A percentile compares a stretch with the other conserved stretches of the same genome.
These are phyloP conservation scores for Sinocyclocheilus grahami DNA, from an alignment of 2,113 vertebrate species.

Conservation along the genomic window DNA sequence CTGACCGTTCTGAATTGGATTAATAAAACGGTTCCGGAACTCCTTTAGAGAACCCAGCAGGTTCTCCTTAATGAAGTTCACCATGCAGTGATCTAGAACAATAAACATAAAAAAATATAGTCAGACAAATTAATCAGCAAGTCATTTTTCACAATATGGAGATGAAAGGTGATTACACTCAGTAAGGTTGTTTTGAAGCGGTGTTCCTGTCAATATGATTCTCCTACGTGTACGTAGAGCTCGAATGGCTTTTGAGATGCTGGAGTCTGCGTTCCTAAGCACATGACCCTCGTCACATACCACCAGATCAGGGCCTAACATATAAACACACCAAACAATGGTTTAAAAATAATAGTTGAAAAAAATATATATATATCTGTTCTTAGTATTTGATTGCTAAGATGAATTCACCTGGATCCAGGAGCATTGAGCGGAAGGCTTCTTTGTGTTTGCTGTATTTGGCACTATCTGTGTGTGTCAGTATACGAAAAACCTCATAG, in stretches of 20 bases:
- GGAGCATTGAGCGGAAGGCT: conserved; percentile 81
- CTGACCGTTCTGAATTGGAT: conserved; percentile 96
- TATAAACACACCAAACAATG: neutral
- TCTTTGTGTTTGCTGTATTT: conserved; percentile 79
- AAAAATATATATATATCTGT: neutral
- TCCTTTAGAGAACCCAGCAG: conserved; percentile 91
- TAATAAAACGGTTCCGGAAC: conserved; percentile 96
- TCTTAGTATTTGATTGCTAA: neutral
- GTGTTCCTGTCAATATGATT: conserved; percentile 93
- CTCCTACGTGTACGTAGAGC: conserved; percentile 87
- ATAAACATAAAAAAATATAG: neutral
- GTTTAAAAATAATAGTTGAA: neutral
- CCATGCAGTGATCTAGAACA: conserved; percentile 93
- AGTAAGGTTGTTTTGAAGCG: conserved; percentile 93
- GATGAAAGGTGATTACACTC: conserved; percentile 81
- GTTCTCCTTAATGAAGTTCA: conserved; percentile 96
- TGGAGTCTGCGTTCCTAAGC: conserved; percentile 87
- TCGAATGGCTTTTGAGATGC: conserved; percentile 91
- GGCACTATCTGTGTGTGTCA: conserved; percentile 80
- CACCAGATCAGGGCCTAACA: conserved; percentile 91
- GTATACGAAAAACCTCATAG: conserved; percentile 91
- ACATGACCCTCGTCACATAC: conserved; percentile 97
- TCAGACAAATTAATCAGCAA: neutral
- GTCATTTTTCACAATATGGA: neutral
- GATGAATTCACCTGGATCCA: conserved; percentile 84